Percentiles rank a stretch among this genome's conserved stretches.
Evolutionary conservation across 2,113 vertebrate species (phyloP).

Genomic region (Strix uralensis): DNA sequence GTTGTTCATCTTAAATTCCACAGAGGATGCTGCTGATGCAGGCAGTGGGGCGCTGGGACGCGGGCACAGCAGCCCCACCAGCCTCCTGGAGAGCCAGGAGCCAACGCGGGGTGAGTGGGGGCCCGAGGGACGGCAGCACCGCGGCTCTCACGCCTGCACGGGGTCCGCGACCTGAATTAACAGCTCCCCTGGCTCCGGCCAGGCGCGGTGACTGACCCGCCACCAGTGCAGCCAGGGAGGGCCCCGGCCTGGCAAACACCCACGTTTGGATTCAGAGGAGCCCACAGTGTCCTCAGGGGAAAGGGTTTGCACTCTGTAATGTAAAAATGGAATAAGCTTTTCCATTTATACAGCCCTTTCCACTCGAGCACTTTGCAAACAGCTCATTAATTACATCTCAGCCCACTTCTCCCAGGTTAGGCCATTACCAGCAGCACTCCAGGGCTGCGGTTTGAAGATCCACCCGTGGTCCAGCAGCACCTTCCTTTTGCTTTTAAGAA

Average conservation of each 20-base stretch:
- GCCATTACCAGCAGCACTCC: too few species aligned
- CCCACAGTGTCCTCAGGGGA: not conserved
- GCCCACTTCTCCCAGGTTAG: not conserved
- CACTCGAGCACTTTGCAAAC: not conserved
- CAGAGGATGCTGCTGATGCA: rapidly evolving
- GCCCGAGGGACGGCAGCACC: rapidly evolving
- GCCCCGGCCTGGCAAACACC: rapidly evolving
- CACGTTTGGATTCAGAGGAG: not conserved
- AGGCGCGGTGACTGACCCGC: too few species aligned
- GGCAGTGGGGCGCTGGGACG: rapidly evolving
- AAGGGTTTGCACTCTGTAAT: not conserved
- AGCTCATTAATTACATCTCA: not conserved
- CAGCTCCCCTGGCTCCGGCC: not conserved
- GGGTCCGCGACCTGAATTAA: not conserved
- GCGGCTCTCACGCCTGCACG: not conserved
- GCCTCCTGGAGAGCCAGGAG: not conserved
- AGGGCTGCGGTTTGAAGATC: rapidly evolving
- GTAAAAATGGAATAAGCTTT: not conserved
- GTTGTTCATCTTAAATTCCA: not conserved
- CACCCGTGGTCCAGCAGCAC: not conserved
- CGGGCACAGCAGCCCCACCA: rapidly evolving
- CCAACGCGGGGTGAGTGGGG: rapidly evolving
- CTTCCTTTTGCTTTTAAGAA: not conserved
- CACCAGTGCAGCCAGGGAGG: rapidly evolving
- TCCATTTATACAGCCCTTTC: not conserved